Evolutionary conservation across 2,888 invertebrate genomes (phyloP).

Genomic region (Aricia artaxerxes): DNA sequence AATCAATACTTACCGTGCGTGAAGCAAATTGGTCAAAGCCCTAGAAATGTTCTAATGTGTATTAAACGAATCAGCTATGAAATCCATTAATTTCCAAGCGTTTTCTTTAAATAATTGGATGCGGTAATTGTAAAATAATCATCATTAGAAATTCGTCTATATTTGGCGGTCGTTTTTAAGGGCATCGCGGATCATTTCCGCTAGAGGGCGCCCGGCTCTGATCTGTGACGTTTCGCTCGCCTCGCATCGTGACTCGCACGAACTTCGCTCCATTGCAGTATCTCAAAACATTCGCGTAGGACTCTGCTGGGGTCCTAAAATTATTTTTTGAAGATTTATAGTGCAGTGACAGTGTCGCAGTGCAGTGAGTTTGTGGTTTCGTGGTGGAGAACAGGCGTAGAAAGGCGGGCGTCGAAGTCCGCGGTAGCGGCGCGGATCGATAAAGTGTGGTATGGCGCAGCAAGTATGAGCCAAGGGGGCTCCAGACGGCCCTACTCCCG

Average conservation of each 20-base stretch:
- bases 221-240: constrained; percentile 60
- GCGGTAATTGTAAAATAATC: constrained; percentile 47
- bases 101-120: constrained; percentile 32
- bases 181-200: constrained; percentile 44
- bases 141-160: constrained; percentile 44
- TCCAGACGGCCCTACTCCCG: constrained; percentile 73
- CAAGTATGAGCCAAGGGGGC: constrained; percentile 73
- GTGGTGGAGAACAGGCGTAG: constrained; percentile 46
- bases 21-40: neutral
- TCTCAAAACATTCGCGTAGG: constrained; percentile 58
- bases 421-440: constrained; percentile 62
- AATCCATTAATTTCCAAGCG: constrained; percentile 4
- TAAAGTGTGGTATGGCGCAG: constrained; percentile 64
- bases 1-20: constrained; percentile 58
- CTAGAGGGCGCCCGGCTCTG: constrained; percentile 50
- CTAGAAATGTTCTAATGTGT: constrained; percentile 14
- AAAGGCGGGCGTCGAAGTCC: constrained; percentile 47
- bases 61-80: constrained; percentile 3
- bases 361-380: constrained; percentile 50
- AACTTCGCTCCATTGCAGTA: constrained; percentile 64
- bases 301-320: constrained; percentile 51
- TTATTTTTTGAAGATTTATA: constrained; percentile 45
- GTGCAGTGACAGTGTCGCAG: constrained; percentile 55
- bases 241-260: constrained; percentile 48
- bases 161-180: constrained; percentile 67